Conservation (phyloP, 2,113 vertebrate genomes). For the Globicephala melas region DNA sequence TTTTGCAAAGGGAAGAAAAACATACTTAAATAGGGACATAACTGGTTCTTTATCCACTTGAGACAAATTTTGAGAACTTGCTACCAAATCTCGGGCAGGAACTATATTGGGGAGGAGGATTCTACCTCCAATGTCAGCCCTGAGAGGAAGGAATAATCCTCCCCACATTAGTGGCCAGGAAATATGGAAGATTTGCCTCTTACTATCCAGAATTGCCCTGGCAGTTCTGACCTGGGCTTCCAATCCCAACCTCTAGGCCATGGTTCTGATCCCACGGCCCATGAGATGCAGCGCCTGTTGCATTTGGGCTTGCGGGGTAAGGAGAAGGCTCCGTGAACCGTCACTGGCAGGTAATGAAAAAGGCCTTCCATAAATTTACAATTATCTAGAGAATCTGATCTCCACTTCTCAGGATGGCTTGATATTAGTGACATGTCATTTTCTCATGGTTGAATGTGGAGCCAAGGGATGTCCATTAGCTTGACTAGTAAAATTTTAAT, state of each 20-base stretch:
- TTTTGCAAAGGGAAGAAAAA: conserved; percentile 15
- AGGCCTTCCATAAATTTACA: background rate
- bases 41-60: background rate
- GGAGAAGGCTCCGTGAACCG: background rate
- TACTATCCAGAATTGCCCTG: background rate
- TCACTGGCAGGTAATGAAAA: background rate
- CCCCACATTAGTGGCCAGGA: too few species aligned
- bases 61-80: background rate
- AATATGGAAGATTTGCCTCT: background rate
- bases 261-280: background rate
- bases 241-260: background rate
- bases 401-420: background rate
- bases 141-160: background rate
- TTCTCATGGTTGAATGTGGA: background rate
- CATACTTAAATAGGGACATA: background rate
- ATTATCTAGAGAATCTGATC: background rate
- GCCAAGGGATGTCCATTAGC: background rate
- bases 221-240: background rate
- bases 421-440: background rate
- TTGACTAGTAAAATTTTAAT: conserved; percentile 19
- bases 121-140: background rate
- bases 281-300: too few species aligned
- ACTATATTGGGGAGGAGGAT: background rate
- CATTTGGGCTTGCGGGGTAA: background rate
- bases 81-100: background rate